Evolutionary conservation across 2,113 vertebrate species (phyloP).

Genomic region (Boulengerochromis microlepis): DNA sequence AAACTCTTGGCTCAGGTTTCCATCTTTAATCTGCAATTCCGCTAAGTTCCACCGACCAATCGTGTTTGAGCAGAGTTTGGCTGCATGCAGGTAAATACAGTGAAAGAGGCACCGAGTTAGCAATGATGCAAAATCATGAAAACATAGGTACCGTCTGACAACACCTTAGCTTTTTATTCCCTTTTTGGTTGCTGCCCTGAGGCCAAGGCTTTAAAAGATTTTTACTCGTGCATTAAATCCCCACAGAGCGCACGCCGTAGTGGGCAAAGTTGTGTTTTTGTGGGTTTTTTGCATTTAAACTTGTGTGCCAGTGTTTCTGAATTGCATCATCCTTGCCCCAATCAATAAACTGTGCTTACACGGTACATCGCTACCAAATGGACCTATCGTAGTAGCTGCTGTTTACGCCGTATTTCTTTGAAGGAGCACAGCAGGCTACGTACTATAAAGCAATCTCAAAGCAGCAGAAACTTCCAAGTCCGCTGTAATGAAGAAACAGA

Average conservation of each 20-base stretch:
- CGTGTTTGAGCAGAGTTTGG: not conserved
- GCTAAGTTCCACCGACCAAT: not conserved
- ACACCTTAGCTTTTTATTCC: not conserved
- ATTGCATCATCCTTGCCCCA: not conserved
- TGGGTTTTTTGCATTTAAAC: not conserved
- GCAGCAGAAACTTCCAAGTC: not conserved
- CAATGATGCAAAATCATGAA: not conserved
- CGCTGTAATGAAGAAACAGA: rapidly evolving
- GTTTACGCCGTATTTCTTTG: not conserved
- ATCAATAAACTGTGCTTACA: not conserved
- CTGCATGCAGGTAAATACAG: not conserved
- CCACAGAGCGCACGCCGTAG: rapidly evolving
- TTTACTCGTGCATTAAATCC: not conserved
- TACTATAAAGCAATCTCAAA: not conserved
- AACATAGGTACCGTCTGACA: not conserved
- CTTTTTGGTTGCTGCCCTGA: not conserved
- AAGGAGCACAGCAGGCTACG: rapidly evolving
- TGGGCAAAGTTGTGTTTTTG: not conserved
- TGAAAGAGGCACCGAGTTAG: not conserved
- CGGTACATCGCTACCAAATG: not conserved
- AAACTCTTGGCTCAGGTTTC: not conserved
- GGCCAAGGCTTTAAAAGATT: not conserved
- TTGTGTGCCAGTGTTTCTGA: not conserved
- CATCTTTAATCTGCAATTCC: not conserved
- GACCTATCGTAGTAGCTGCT: not conserved